phyloP scores from a whole-genome alignment of 2,888 invertebrate genomes.

The Nesidiocoris tenuis region DNA sequence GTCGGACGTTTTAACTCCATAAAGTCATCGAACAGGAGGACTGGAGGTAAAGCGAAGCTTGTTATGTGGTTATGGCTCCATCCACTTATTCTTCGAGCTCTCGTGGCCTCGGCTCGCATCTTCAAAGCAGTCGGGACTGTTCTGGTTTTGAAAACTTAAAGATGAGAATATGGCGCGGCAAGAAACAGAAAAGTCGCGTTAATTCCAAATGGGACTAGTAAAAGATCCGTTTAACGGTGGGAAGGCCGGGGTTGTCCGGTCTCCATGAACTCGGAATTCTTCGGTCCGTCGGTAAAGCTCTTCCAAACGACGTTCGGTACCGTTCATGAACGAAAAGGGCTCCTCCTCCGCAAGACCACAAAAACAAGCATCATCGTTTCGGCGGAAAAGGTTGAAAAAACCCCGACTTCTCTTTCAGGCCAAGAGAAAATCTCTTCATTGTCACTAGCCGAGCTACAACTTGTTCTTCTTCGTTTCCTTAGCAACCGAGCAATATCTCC shows the following conservation, averaged over 20 bases:
- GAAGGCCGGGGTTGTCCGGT: constrained; percentile 6
- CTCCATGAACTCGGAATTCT: constrained; percentile 15
- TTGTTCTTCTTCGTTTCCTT: neutral
- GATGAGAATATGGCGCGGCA: neutral
- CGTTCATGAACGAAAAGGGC: constrained; percentile 21
- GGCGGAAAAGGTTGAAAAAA: constrained; percentile 1
- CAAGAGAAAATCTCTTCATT: constrained; percentile 39
- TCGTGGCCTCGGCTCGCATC: no score
- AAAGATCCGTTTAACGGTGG: constrained; percentile 36
- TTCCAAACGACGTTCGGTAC: constrained; percentile 3
- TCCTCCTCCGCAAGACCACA: constrained; percentile 6
- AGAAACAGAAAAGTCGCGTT: constrained; percentile 13
- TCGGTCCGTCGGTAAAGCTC: neutral
- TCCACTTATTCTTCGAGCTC: neutral
- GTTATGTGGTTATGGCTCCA: neutral
- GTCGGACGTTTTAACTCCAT: neutral
- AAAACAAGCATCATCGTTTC: constrained; percentile 40
- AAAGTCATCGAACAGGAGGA: neutral
- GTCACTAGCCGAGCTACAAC: constrained; percentile 12
- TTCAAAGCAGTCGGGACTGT: neutral
- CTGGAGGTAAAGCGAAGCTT: neutral
- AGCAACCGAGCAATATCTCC: neutral
- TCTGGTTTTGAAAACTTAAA: neutral
- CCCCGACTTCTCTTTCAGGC: neutral
- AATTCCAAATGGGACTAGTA: constrained; percentile 34